These are phyloP conservation scores for Troglohyphantes excavatus DNA, from an alignment of 2,888 invertebrate genomes.

Conservation along the genomic window DNA sequence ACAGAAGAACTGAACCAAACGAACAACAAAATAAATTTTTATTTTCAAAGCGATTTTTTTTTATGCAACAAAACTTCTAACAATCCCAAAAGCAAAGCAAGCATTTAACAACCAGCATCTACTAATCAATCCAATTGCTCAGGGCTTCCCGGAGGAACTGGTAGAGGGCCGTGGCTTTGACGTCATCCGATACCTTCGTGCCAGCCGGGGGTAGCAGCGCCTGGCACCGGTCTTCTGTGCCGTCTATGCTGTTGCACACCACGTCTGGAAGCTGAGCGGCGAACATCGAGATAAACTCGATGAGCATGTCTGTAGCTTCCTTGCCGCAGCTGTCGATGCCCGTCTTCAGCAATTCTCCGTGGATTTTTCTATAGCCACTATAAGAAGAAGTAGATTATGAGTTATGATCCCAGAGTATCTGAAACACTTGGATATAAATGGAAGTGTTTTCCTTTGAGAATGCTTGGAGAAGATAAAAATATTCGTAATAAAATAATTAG, in stretches of 20 bases:
- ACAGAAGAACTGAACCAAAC: background rate
- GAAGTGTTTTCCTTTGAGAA: too few species aligned
- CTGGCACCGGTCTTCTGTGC: conserved; percentile 36
- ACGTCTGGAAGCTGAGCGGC: conserved; percentile 66
- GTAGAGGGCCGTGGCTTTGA: conserved; percentile 20
- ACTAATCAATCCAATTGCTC: conserved; percentile 55
- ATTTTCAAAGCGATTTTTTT: background rate
- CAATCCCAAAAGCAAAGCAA: background rate
- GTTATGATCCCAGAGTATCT: too few species aligned
- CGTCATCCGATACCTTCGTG: conserved; percentile 19
- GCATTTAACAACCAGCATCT: background rate
- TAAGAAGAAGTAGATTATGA: background rate
- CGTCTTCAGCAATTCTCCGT: conserved; percentile 25
- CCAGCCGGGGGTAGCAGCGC: conserved; percentile 58
- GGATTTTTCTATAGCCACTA: conserved; percentile 59
- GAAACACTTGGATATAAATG: too few species aligned
- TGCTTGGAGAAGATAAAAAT: too few species aligned
- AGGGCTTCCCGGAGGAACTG: conserved; percentile 22
- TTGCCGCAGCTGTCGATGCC: conserved; percentile 54
- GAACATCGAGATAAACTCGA: conserved; percentile 31
- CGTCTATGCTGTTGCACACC: conserved; percentile 53
- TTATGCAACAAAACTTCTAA: background rate
- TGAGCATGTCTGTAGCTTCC: conserved; percentile 27
- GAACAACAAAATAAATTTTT: background rate
- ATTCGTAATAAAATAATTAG: too few species aligned